These are phyloP conservation scores for Augiades crinisus DNA, from an alignment of 2,888 invertebrate species.

Conservation along the genomic window DNA sequence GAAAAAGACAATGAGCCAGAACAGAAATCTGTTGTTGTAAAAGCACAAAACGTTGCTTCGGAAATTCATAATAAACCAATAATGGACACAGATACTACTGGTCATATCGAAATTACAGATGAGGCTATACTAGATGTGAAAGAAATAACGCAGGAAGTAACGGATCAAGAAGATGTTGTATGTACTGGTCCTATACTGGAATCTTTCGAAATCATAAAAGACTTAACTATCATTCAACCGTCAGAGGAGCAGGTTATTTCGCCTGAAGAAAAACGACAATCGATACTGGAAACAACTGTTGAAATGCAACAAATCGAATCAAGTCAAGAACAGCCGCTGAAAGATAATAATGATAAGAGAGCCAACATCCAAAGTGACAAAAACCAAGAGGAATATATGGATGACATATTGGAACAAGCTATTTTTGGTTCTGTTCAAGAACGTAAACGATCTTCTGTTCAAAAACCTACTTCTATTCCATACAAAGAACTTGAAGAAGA, in stretches of 20 bases:
- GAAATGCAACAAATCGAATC: background rate
- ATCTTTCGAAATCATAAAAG: background rate
- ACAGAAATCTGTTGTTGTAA: background rate
- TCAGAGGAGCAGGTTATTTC: background rate
- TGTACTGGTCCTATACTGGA: background rate
- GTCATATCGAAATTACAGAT: background rate
- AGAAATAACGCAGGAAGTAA: background rate
- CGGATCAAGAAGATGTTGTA: background rate
- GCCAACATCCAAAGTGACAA: background rate
- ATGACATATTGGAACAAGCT: conserved; percentile 70
- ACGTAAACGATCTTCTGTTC: conserved; percentile 51
- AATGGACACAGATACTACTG: background rate
- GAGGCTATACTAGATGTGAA: background rate
- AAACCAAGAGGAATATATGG: conserved; percentile 40
- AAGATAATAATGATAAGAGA: background rate
- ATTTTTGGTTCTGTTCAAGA: conserved; percentile 84
- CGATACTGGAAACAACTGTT: background rate
- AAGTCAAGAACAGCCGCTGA: background rate
- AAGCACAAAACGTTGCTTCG: background rate
- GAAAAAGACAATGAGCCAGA: no score
- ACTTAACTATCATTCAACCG: background rate
- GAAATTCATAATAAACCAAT: background rate
- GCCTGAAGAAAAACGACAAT: background rate
- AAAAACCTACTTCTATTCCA: conserved; percentile 42
- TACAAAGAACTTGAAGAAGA: conserved; percentile 60